Conservation (phyloP, 2,113 vertebrate genomes). For the Aix galericulata region DNA sequence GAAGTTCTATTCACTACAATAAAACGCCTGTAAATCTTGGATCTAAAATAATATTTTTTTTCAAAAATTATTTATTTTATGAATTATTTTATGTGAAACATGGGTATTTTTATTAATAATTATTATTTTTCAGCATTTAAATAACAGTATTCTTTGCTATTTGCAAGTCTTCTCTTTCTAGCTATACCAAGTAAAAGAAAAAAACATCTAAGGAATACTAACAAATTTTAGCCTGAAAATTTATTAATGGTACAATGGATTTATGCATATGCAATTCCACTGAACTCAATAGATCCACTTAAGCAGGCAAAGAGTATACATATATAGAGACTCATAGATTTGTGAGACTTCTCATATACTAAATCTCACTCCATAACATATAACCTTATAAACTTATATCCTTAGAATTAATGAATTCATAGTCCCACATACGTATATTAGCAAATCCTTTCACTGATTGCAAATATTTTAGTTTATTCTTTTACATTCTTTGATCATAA, state of each 20-base stretch:
- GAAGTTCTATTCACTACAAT: not conserved
- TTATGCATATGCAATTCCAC: not conserved
- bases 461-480: not conserved
- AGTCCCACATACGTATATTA: not conserved
- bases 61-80: not conserved
- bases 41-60: not conserved
- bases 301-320: not conserved
- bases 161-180: not conserved
- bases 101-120: not conserved
- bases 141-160: not conserved
- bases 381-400: not conserved
- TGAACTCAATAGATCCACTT: not conserved
- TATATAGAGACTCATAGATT: not conserved
- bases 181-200: not conserved
- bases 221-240: not conserved
- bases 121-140: not conserved
- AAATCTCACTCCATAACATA: not conserved
- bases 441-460: not conserved
- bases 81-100: not conserved
- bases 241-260: not conserved
- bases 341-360: not conserved
- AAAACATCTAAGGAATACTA: not conserved
- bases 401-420: not conserved
- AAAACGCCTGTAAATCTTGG: not conserved
- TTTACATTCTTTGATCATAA: not conserved